These are phyloP conservation scores for Melieria omissa DNA, from an alignment of 2,888 invertebrate species.

Conservation along the genomic window DNA sequence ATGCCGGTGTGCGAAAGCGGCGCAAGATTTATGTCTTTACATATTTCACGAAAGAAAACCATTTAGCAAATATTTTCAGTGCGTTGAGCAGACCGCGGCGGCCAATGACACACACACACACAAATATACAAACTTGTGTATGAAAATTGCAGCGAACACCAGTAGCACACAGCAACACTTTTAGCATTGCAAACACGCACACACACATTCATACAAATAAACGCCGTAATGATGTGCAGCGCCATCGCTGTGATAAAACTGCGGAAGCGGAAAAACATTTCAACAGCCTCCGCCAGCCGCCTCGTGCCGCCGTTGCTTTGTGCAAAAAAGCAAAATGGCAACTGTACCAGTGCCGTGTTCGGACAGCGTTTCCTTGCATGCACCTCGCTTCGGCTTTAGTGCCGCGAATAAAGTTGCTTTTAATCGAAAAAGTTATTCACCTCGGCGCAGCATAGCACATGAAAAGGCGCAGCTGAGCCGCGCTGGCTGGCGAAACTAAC, in stretches of 20 bases:
- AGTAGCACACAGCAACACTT: neutral
- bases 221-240: conserved; percentile 1
- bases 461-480: no score
- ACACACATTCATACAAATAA: neutral
- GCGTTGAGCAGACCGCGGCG: neutral
- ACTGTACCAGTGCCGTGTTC: neutral
- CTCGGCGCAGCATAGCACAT: neutral
- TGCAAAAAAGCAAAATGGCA: conserved; percentile 4
- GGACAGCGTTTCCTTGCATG: no score
- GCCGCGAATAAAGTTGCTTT: conserved; percentile 13
- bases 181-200: neutral
- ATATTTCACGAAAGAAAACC: neutral
- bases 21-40: neutral
- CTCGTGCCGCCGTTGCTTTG: neutral
- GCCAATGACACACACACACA: neutral
- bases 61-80: neutral
- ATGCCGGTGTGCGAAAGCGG: neutral
- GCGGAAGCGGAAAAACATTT: conserved; percentile 55
- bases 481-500: no score
- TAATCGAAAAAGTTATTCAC: conserved; percentile 34
- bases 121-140: neutral
- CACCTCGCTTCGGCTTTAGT: no score
- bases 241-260: conserved; percentile 51
- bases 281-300: conserved; percentile 25
- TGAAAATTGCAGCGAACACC: neutral